These are phyloP conservation scores for Proales similis DNA, from an alignment of 1,140 invertebrate species.

Conservation along the genomic window DNA sequence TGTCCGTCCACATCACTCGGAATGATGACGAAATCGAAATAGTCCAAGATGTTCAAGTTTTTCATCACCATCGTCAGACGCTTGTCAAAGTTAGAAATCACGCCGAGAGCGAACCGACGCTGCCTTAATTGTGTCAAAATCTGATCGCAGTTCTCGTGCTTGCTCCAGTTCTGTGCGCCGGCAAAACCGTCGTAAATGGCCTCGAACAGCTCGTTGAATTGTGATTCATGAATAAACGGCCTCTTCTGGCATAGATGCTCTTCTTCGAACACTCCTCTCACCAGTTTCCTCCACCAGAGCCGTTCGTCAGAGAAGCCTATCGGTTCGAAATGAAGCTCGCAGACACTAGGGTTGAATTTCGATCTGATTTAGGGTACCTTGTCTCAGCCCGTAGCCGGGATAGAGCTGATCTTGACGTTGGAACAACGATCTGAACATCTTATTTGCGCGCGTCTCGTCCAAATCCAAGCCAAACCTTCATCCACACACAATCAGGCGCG, in stretches of 20 bases:
- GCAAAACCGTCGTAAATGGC: slow-evolving; percentile 10
- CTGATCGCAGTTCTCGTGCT: slow-evolving; percentile 15
- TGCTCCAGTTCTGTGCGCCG: slow-evolving; percentile 8
- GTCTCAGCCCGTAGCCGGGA: too few species aligned
- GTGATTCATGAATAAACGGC: neutral
- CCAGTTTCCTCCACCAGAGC: slow-evolving; percentile 11
- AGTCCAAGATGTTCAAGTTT: slow-evolving; percentile 6
- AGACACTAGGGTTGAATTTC: too few species aligned
- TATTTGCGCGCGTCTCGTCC: too few species aligned
- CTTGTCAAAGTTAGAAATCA: slow-evolving; percentile 34
- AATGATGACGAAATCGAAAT: slow-evolving; percentile 31
- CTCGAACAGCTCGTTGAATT: neutral
- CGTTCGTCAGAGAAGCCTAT: too few species aligned
- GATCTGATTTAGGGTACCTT: too few species aligned
- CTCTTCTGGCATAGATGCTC: neutral
- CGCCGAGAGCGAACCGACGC: neutral
- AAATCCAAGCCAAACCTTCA: too few species aligned
- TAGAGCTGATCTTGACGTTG: too few species aligned
- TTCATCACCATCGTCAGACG: slow-evolving; percentile 4
- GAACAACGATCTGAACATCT: too few species aligned
- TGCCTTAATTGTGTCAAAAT: slow-evolving; percentile 2
- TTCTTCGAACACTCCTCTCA: neutral
- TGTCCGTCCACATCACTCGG: neutral
- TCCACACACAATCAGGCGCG: too few species aligned
- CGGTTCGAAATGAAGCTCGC: too few species aligned